Evolutionary conservation across 2,888 invertebrate genomes (phyloP).

Genomic region (Beris chalybata): DNA sequence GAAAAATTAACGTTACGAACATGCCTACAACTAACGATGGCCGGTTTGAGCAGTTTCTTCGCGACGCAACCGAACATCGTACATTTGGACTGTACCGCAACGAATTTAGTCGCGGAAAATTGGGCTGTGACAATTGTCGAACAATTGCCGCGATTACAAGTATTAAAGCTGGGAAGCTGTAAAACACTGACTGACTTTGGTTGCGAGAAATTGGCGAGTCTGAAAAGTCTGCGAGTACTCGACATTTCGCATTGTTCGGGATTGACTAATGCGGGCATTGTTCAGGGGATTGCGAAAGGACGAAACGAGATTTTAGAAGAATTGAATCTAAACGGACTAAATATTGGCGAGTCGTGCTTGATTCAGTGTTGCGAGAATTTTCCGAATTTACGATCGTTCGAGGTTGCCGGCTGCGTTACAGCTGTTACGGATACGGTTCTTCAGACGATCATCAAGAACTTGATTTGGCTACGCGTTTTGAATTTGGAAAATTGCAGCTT

Average conservation of each 20-base stretch:
- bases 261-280: constrained; percentile 64
- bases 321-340: constrained; percentile 63
- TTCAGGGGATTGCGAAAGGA: constrained; percentile 62
- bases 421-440: constrained; percentile 71
- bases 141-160: constrained; percentile 61
- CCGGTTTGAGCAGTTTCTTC: constrained; percentile 61
- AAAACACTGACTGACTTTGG: constrained; percentile 66
- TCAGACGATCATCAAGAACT: constrained; percentile 68
- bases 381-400: constrained; percentile 62
- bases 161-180: constrained; percentile 66
- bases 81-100: constrained; percentile 66
- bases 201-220: constrained; percentile 59
- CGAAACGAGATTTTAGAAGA: constrained; percentile 59
- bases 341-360: constrained; percentile 65
- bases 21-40: constrained; percentile 67
- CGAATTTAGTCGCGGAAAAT: constrained; percentile 67
- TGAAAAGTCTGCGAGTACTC: constrained; percentile 61
- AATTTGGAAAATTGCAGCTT: constrained; percentile 68
- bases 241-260: constrained; percentile 71
- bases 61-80: constrained; percentile 61
- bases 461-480: constrained; percentile 62
- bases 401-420: constrained; percentile 70
- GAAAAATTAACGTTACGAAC: constrained; percentile 59
- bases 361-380: constrained; percentile 63
- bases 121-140: constrained; percentile 64